phyloP scores from a whole-genome alignment of 2,888 invertebrate species.

The Ryuthela nishihirai region DNA sequence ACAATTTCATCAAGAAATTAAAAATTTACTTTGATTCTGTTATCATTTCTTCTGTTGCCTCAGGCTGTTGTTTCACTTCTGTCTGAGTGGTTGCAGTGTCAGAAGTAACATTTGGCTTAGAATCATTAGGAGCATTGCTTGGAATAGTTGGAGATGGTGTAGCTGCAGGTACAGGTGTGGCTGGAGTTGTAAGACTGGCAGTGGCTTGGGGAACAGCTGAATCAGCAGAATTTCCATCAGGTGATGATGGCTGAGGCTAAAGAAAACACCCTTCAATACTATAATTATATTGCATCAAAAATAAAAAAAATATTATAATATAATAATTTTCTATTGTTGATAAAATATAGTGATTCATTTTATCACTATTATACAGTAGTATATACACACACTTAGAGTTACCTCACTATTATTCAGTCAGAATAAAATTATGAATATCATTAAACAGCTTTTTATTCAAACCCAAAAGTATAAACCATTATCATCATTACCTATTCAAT shows the following conservation, averaged over 20 bases:
- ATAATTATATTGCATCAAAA: no score
- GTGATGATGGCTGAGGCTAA: constrained; percentile 19
- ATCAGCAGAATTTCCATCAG: constrained; percentile 12
- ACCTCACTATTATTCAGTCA: no score
- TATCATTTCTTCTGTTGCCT: constrained; percentile 11
- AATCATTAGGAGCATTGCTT: not conserved
- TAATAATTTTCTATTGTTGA: no score
- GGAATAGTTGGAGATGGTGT: constrained; percentile 2
- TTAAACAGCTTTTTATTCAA: no score
- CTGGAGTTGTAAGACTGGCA: constrained; percentile 14
- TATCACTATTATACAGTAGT: no score
- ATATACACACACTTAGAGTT: no score
- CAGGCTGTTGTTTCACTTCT: constrained; percentile 10
- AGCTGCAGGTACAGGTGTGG: constrained; percentile 20
- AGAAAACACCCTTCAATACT: not conserved
- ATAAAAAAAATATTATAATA: no score
- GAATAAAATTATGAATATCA: no score
- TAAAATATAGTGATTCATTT: no score
- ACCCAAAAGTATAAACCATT: no score
- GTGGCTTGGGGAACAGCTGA: constrained; percentile 2
- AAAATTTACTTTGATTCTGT: constrained; percentile 2
- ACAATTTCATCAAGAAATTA: not conserved
- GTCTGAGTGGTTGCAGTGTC: constrained; percentile 8
- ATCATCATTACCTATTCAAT: no score
- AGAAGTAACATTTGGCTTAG: constrained; percentile 6